Conservation (phyloP, 2,113 vertebrate genomes). For the Nerophis ophidion region DNA sequence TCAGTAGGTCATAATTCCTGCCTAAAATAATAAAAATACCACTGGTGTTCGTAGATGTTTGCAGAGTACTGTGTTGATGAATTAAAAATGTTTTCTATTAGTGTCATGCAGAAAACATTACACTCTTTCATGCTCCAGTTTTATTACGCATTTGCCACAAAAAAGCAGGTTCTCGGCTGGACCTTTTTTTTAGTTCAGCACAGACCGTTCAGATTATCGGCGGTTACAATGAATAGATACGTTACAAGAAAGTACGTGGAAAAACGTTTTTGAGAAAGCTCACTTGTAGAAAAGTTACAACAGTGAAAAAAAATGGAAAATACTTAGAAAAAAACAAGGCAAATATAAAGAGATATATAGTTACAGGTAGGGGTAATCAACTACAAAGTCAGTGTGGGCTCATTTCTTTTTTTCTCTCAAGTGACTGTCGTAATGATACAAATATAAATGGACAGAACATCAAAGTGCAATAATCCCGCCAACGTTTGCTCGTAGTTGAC, state of each 20-base stretch:
- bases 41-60: too few relatives aligned
- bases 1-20: too few relatives aligned
- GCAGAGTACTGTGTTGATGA: too few relatives aligned
- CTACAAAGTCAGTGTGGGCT: background rate
- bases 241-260: conserved; percentile 41
- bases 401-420: background rate
- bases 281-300: conserved; percentile 57
- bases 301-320: conserved; percentile 49
- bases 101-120: background rate
- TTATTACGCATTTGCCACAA: conserved; percentile 34
- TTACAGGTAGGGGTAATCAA: background rate
- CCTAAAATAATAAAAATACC: too few relatives aligned
- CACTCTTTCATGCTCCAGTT: conserved; percentile 34
- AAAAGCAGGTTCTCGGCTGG: conserved; percentile 11
- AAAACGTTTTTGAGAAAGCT: conserved; percentile 51
- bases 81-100: too few relatives aligned
- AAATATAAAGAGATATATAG: conserved; percentile 7
- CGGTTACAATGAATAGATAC: conserved; percentile 27
- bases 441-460: conserved; percentile 35
- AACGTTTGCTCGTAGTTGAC: conserved; percentile 13
- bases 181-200: conserved; percentile 23
- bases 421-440: conserved; percentile 26
- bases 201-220: conserved; percentile 4
- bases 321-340: conserved; percentile 34
- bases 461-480: conserved; percentile 10